phyloP scores from a whole-genome alignment of 2,888 invertebrate species.

The Sminthurides aquaticus region DNA sequence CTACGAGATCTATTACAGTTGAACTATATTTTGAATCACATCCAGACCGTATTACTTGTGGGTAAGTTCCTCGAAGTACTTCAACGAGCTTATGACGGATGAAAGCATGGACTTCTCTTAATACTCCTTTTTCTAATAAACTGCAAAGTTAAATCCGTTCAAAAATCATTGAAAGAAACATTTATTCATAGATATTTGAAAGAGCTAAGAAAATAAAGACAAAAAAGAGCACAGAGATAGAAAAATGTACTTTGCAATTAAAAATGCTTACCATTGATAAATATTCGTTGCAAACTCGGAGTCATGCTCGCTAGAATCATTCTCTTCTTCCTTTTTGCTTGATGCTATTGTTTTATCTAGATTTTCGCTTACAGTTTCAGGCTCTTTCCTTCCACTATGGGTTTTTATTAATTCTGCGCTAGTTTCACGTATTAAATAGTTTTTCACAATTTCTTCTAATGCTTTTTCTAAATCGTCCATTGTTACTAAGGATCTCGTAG shows the following conservation, averaged over 20 bases:
- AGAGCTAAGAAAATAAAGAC: no score
- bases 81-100: slow-evolving; percentile 35
- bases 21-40: slow-evolving; percentile 16
- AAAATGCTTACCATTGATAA: slow-evolving; percentile 14
- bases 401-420: background rate
- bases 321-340: background rate
- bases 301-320: background rate
- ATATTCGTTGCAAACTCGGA: slow-evolving; percentile 13
- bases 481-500: no score
- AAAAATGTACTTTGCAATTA: background rate
- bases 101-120: slow-evolving; percentile 37
- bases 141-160: slow-evolving; percentile 22
- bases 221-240: background rate
- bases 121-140: slow-evolving; percentile 34
- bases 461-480: slow-evolving; percentile 20
- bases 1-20: slow-evolving; percentile 27
- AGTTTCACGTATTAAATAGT: slow-evolving; percentile 14
- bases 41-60: slow-evolving; percentile 24
- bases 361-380: no score
- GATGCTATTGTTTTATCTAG: no score
- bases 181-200: background rate
- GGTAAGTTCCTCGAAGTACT: slow-evolving; percentile 37
- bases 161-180: background rate
- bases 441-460: slow-evolving; percentile 12
- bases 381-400: no score